Evolutionary conservation across 2,113 vertebrate species (phyloP), one percentile per base, ranked within the genome.

Genomic region (Cairina moschata): DNA sequence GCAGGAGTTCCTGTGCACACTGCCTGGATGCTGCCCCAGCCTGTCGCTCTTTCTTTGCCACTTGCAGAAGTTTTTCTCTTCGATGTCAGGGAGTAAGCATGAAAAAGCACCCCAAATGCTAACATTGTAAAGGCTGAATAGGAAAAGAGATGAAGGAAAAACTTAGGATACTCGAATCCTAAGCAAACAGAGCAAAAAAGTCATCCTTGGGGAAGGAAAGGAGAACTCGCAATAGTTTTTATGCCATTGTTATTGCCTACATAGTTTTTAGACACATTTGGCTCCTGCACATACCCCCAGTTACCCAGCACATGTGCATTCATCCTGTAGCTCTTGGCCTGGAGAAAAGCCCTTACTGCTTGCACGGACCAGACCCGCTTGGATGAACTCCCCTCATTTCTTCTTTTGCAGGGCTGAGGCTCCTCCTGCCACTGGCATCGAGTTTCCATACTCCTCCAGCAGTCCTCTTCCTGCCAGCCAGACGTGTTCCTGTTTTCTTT

Each of bases 1-100:
- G 62, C 48, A 32, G 25, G 38, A 8, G 25, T 4, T 62, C 87
- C 59, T 62, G 74, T 6, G 16, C 60, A 4, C 0, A 0, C 17
- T 65, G 31, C 59, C 50, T n/a, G 8, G 23, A 13, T 32, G 11
- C 14, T n/a, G 11, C 20, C 7, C 21, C 28, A 3, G 3, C 5
- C 29, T 0, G 3, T 16, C 13, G 25, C 66, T 60, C 13, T 0
- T 25, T 32, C 48, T 84, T 79, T 66, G 46, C 38, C 28, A 18
- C 40, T 75, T 82, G 42, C 55, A 71, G 9, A 88, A 81, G 12
- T 0, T 0, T 42, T 66, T 65, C 13, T 56, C 9, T 54, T 63
- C 54, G 31, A 38, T 32, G 36, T 20, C 74, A 50, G 48, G 48
- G 55, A 85, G 50, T 22, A 73, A 56, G 50, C 76, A 32, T 31